A percentile compares a stretch with the other conserved stretches of the same genome.
Evolutionary conservation across 2,888 invertebrate genomes (phyloP).

Genomic region (Drosophila greeni): DNA sequence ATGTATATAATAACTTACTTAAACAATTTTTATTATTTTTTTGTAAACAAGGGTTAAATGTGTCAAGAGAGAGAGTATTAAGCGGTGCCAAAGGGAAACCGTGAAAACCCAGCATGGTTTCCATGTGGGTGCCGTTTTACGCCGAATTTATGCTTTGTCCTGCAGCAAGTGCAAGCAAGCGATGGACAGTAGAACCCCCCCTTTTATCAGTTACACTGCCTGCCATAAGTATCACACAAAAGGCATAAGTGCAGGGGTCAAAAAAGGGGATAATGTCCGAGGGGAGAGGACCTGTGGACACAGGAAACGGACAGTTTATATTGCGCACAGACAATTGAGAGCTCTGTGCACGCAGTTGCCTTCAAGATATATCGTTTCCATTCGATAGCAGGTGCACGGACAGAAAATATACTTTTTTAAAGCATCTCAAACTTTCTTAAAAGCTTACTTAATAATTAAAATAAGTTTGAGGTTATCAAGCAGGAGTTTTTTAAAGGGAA

Average conservation of each 20-base stretch:
- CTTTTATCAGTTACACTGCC: conserved; percentile 60
- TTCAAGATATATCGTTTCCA: conserved; percentile 2
- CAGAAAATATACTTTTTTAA: neutral
- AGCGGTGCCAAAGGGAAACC: neutral
- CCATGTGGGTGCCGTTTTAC: conserved; percentile 39
- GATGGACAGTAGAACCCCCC: conserved; percentile 32
- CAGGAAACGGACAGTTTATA: conserved; percentile 34
- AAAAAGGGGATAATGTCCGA: neutral
- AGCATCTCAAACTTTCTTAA: no score
- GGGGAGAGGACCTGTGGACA: conserved; percentile 6
- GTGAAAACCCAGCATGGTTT: conserved; percentile 14
- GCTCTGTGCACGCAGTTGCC: conserved; percentile 7
- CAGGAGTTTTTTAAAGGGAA: neutral
- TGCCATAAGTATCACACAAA: conserved; percentile 64
- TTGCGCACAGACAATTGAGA: conserved; percentile 23
- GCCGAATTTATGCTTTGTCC: conserved; percentile 62
- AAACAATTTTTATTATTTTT: no score
- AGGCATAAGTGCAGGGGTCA: conserved; percentile 22
- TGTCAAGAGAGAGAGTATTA: neutral
- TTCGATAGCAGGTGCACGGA: conserved; percentile 6
- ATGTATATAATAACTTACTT: no score
- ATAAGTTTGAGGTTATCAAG: neutral
- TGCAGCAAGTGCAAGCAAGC: conserved; percentile 37
- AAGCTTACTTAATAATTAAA: neutral
- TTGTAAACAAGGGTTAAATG: neutral